These are phyloP conservation scores for Trinorchestia longiramus DNA, from an alignment of 1,140 invertebrate genomes.

Conservation along the genomic window DNA sequence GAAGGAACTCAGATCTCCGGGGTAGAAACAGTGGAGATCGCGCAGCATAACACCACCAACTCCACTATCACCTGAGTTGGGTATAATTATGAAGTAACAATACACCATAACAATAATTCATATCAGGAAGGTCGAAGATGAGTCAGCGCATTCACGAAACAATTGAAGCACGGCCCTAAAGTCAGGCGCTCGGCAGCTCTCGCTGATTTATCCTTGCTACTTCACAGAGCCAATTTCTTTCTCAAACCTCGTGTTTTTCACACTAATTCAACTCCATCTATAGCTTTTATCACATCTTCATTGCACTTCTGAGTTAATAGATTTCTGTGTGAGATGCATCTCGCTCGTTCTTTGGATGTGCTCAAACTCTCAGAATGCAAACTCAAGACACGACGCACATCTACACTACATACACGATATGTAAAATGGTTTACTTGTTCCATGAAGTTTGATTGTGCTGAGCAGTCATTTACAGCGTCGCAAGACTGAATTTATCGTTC, in stretches of 20 bases:
- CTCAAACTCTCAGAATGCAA: neutral
- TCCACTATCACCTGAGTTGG: neutral
- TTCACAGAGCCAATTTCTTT: too few species aligned
- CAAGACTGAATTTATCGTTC: neutral
- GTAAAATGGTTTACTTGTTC: neutral
- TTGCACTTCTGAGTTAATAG: neutral
- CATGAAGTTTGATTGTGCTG: neutral
- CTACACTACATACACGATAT: neutral
- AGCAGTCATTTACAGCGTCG: neutral
- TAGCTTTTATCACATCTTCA: too few species aligned
- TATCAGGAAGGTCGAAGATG: too few species aligned
- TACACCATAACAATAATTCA: too few species aligned
- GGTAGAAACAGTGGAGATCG: conserved; percentile 78
- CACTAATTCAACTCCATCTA: too few species aligned
- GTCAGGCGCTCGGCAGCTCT: too few species aligned
- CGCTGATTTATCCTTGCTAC: too few species aligned
- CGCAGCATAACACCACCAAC: conserved; percentile 60
- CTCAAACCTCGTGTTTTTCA: too few species aligned
- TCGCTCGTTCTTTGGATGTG: neutral
- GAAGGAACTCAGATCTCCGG: conserved; percentile 92
- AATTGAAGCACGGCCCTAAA: too few species aligned
- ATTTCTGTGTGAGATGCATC: neutral
- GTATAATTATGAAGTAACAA: neutral
- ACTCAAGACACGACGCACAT: neutral
- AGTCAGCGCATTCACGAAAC: too few species aligned